phyloP scores from a whole-genome alignment of 2,797 vertebrate genomes.

The Peromyscus nudipes region DNA sequence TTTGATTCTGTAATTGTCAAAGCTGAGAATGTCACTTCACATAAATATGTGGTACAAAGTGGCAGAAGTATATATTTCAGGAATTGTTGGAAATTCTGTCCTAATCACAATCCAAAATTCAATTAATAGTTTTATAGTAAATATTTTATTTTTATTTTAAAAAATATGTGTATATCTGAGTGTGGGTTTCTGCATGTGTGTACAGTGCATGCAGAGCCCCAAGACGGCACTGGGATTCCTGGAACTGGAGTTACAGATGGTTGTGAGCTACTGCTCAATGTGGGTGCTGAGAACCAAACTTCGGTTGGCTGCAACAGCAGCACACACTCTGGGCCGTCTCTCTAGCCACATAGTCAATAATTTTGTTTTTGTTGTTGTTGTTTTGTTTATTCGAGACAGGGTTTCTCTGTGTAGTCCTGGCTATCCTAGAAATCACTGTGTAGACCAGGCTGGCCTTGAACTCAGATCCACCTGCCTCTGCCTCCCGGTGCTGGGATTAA shows the following conservation, averaged over 20 bases:
- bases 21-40: neutral
- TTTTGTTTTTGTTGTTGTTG: too few species aligned
- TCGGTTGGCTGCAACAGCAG: neutral
- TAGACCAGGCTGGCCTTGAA: too few species aligned
- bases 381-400: too few species aligned
- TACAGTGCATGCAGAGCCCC: neutral
- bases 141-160: neutral
- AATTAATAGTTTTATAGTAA: neutral
- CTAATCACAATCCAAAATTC: neutral
- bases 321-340: too few species aligned
- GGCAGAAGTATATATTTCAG: neutral
- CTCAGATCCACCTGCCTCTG: too few species aligned
- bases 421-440: too few species aligned
- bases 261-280: neutral
- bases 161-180: neutral
- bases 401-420: too few species aligned
- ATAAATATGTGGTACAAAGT: neutral
- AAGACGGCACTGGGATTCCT: neutral
- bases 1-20: neutral
- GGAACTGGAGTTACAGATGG: neutral
- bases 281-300: neutral
- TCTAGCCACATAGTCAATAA: neutral
- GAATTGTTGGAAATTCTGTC: neutral
- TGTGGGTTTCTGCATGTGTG: neutral
- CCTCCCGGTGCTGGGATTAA: too few species aligned